Base-by-base conservation (phyloP, 2,113 vertebrate species). In the Chroicocephalus ridibundus region DNA sequence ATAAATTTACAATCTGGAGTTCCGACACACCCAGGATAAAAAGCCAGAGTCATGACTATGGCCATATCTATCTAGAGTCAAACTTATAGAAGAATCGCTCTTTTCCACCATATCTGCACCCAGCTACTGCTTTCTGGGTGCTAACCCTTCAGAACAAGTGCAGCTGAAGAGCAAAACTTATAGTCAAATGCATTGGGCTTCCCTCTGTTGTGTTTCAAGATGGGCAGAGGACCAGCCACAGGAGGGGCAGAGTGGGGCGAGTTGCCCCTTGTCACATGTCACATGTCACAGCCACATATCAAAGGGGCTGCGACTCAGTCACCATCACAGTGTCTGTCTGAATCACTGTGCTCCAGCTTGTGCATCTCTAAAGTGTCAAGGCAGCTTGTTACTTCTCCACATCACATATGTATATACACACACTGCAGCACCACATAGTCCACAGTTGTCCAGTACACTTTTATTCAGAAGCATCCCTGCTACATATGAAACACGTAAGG, bases 321-420 rank as follows among this genome's bases (percentile, higher is more conserved):
- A 66, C 16, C 25, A 16, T 40, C 3, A 1, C 34, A 52, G 15
- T 3, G 12, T 17, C 49, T 44, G 2, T 19, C 66, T 74, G 36
- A 86, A 61, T 44, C 3, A 0, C 22, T 52, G 21, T 58, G 46
- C 42, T 86, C 10, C 58, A 36, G 13, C 9, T 68, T 52, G 34
- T 52, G 22, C 36, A 13, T 29, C 29, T 65, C 42, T 32, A 7
- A 93, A 93, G 31, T 9, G 18, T 13, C 24, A 54, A 80, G 21
- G 44, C 58, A 80, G 27, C 4, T 7, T 4, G 3, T 34, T 40
- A 17, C 25, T 64, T 38, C n/a, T 2, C 0, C 54, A 27, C 5
- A 65, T 4, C 7, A n/a, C 5, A 22, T 3, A 31, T 10, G n/a
- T 2, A 20, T 9, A 36, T 0, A 31, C 3, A 20, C 11, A 36